phyloP scores from a whole-genome alignment of 2,797 vertebrate species.

The Accipiter superciliosus region DNA sequence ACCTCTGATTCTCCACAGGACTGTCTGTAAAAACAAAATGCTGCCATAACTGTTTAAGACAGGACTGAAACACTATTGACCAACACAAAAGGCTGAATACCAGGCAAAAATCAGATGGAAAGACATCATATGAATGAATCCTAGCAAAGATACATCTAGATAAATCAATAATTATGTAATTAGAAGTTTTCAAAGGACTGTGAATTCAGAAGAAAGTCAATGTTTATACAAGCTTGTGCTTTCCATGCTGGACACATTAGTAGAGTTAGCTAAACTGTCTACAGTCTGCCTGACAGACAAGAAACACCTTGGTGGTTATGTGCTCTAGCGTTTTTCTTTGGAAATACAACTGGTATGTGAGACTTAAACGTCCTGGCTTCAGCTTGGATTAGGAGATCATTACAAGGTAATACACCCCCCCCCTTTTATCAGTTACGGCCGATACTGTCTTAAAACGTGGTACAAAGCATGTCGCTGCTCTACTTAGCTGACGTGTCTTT shows the following conservation, averaged over 20 bases:
- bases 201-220: background rate
- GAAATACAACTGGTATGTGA: background rate
- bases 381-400: background rate
- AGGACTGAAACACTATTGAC: background rate
- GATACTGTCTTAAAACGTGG: accelerated
- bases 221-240: background rate
- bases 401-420: background rate
- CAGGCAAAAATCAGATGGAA: background rate
- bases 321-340: background rate
- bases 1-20: background rate
- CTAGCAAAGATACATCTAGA: background rate
- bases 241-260: background rate
- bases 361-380: background rate
- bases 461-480: background rate
- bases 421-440: background rate
- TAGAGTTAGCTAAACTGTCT: background rate
- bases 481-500: background rate
- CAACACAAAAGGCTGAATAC: background rate
- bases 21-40: background rate
- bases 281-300: background rate
- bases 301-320: background rate
- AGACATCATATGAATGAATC: background rate
- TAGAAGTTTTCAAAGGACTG: background rate
- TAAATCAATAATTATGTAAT: no score
- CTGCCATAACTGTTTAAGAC: background rate